Evolutionary conservation across 2,888 invertebrate species (phyloP), one percentile per base, ranked within the genome.

Genomic region (Drosophila fungiperda): DNA sequence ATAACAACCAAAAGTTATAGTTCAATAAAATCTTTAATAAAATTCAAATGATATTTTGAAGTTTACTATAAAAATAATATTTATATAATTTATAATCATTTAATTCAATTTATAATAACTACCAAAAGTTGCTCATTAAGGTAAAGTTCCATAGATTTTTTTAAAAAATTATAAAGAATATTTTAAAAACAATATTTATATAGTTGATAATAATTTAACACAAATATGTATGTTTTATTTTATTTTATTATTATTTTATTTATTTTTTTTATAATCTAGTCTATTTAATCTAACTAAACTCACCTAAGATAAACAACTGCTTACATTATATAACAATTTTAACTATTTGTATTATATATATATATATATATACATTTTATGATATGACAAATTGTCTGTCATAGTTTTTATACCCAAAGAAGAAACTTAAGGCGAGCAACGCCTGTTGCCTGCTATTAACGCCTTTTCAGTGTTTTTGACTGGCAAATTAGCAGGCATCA

Each of bases 391-490:
- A 26, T 49, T 50, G 32, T 11, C 6, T 36, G 6, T 23, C 26
- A 17, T 29, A 76, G 58, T n/a, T n/a, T 2, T 11, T 23, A 66
- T 55, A 11, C 53, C 45, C 38, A 2, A 20, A 0, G 11, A 15
- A 1, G 7, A 40, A 40, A 17, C 15, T 45, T 33, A 11, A 53
- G 35, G 17, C 38, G 3, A 32, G 15, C 67, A 70, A 64, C 69
- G 57, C 65, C 67, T 64, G 60, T 63, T 53, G 78, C 49, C 49
- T 53, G 67, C 55, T 32, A 57, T 81, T 73, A 77, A 70, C 69
- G 78, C 74, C 73, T 62, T 81, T 81, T 54, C 50, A 38, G 58
- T 73, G 63, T 74, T 73, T 81, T 77, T 81, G 78, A 77, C 81
- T 77, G 81, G 60, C 81, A 69, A 80, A 77, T 79, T 78, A 63